Conservation (phyloP, 1,140 invertebrate species). For the Drosophila micromelanica region DNA sequence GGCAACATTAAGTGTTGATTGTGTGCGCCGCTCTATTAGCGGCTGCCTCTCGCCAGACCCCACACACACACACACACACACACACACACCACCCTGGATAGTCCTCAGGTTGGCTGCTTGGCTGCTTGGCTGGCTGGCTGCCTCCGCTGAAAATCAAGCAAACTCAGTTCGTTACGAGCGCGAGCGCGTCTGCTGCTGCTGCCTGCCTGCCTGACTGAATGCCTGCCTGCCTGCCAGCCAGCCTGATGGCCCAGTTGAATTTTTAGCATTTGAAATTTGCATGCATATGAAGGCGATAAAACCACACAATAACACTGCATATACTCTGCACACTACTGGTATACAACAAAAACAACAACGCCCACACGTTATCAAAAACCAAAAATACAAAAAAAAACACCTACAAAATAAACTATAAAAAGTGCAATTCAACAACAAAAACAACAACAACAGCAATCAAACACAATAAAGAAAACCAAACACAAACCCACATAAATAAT, state of each 20-base stretch:
- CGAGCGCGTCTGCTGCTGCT: slow-evolving; percentile 74
- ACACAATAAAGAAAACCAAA: slow-evolving; percentile 42
- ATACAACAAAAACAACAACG: slow-evolving; percentile 40
- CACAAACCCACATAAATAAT: slow-evolving; percentile 24
- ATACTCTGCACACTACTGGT: slow-evolving; percentile 30
- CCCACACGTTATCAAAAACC: slow-evolving; percentile 38
- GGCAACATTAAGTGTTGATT: slow-evolving; percentile 81
- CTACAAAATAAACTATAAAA: slow-evolving; percentile 51
- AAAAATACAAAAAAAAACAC: slow-evolving; percentile 50
- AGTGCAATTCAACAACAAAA: slow-evolving; percentile 61
- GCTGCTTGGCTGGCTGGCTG: slow-evolving; percentile 48
- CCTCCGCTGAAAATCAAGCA: slow-evolving; percentile 59
- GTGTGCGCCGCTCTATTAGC: slow-evolving; percentile 79
- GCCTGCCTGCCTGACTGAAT: slow-evolving; percentile 28
- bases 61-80: background rate
- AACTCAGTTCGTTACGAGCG: slow-evolving; percentile 78
- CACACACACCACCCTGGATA: background rate
- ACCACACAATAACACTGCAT: slow-evolving; percentile 60
- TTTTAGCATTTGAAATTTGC: slow-evolving; percentile 64
- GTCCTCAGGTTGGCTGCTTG: slow-evolving; percentile 45
- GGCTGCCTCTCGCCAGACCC: slow-evolving; percentile 36
- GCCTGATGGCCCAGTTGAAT: slow-evolving; percentile 57
- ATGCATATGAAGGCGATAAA: slow-evolving; percentile 60
- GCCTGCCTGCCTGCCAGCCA: slow-evolving; percentile 40
- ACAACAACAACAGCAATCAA: slow-evolving; percentile 35